These are phyloP conservation scores for Nemopilema nomurai DNA, from an alignment of 30 jellyfish, hydroid and myxozoan genomes.

Conservation along the genomic window DNA sequence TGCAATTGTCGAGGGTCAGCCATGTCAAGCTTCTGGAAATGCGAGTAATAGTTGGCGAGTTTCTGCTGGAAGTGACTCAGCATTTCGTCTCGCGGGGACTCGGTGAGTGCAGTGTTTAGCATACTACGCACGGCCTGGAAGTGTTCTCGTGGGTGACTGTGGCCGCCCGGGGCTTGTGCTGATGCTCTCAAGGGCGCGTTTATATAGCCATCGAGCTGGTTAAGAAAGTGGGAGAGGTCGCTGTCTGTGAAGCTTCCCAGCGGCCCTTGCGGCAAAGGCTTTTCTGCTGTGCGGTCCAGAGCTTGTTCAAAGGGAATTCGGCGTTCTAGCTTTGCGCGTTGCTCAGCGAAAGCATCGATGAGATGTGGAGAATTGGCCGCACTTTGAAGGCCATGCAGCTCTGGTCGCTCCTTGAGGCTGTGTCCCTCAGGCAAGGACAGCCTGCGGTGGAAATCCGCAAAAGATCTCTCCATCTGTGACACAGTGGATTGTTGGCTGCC, in stretches of 20 bases:
- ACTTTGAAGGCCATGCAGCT: background rate
- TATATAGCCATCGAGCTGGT: conserved; percentile 36
- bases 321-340: background rate
- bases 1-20: conserved; percentile 29
- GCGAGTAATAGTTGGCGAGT: conserved; percentile 16
- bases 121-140: conserved; percentile 14
- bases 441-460: conserved; percentile 5
- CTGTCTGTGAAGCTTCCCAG: conserved; percentile 10
- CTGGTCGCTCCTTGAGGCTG: conserved; percentile 8
- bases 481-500: background rate
- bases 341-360: background rate
- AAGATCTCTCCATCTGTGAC: conserved; percentile 14
- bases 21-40: background rate
- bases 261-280: background rate
- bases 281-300: conserved; percentile 1
- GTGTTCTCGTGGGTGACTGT: conserved; percentile 11
- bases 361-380: background rate
- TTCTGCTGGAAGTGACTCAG: conserved; percentile 26
- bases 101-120: conserved; percentile 5
- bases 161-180: conserved; percentile 15
- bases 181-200: conserved; percentile 21
- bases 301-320: background rate
- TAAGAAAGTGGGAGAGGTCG: conserved; percentile 31
- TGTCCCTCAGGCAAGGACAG: conserved; percentile 27
- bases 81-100: conserved; percentile 23